Conservation (phyloP, 2,113 vertebrate species). For the Cervus canadensis region DNA sequence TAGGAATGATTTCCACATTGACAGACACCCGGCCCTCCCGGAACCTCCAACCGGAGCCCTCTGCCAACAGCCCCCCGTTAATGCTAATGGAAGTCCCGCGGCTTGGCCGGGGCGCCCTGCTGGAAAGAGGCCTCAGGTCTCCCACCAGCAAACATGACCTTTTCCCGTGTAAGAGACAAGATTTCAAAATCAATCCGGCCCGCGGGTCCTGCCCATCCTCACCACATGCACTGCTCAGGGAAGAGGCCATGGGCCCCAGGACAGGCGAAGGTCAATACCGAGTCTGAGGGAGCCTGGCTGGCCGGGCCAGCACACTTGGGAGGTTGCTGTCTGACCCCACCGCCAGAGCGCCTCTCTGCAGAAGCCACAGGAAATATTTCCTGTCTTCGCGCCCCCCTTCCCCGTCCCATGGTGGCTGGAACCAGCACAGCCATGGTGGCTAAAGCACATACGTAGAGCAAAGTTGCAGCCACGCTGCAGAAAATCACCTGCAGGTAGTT, state of each 20-base stretch:
- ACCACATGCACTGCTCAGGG: not conserved
- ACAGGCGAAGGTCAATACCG: not conserved
- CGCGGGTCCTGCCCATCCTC: not conserved
- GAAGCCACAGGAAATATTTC: not conserved
- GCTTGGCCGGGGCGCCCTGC: constrained; percentile 47
- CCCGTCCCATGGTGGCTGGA: not conserved
- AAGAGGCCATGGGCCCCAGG: not conserved
- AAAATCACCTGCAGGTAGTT: fast-evolving
- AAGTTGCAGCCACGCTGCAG: fast-evolving
- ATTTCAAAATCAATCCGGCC: constrained; percentile 70
- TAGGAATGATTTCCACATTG: constrained; percentile 39
- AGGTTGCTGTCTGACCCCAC: not conserved
- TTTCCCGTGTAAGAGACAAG: constrained; percentile 67
- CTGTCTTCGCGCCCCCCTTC: fast-evolving
- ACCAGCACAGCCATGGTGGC: fast-evolving
- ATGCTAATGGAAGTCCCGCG: constrained; percentile 72
- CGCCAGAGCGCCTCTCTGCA: not conserved
- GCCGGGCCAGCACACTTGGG: not conserved
- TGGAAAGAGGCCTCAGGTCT: constrained; percentile 67
- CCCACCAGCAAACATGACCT: constrained; percentile 71
- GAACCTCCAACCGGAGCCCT: not conserved
- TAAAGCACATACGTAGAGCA: fast-evolving
- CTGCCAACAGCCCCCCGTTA: constrained; percentile 44
- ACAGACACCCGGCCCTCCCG: not conserved
- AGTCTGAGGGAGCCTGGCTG: not conserved